Conservation (phyloP, 2,113 vertebrate species). For the Tragelaphus imberbis region DNA sequence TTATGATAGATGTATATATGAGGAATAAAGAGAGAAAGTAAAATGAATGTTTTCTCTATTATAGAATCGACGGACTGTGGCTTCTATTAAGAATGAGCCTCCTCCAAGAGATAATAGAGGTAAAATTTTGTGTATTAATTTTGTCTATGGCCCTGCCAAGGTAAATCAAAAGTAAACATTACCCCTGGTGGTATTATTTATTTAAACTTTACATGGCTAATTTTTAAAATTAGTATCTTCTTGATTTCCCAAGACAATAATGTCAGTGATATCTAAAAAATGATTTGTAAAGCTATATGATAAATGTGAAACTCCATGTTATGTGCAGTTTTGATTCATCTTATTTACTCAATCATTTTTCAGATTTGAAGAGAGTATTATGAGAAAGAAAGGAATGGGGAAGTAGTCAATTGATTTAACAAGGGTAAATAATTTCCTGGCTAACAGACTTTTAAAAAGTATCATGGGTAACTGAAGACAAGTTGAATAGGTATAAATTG, state of each 20-base stretch:
- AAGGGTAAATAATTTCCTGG: conserved; percentile 7
- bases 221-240: conserved; percentile 16
- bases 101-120: conserved; percentile 92
- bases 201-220: conserved; percentile 19
- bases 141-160: not conserved
- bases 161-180: conserved; percentile 16
- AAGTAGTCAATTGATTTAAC: not conserved
- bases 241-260: not conserved
- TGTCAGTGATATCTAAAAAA: not conserved
- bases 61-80: conserved; percentile 86
- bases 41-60: conserved; percentile 59
- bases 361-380: not conserved
- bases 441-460: not conserved
- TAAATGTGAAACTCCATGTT: not conserved
- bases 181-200: not conserved
- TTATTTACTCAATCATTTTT: not conserved
- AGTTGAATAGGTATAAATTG: not conserved
- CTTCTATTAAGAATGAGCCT: conserved; percentile 86
- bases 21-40: not conserved
- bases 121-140: conserved; percentile 59
- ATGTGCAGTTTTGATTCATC: not conserved
- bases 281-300: not conserved
- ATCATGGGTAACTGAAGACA: not conserved
- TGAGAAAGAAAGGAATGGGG: not conserved
- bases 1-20: not conserved